Conservation (phyloP, 2,113 vertebrate genomes). For the Anarhynchus alexandrinus region DNA sequence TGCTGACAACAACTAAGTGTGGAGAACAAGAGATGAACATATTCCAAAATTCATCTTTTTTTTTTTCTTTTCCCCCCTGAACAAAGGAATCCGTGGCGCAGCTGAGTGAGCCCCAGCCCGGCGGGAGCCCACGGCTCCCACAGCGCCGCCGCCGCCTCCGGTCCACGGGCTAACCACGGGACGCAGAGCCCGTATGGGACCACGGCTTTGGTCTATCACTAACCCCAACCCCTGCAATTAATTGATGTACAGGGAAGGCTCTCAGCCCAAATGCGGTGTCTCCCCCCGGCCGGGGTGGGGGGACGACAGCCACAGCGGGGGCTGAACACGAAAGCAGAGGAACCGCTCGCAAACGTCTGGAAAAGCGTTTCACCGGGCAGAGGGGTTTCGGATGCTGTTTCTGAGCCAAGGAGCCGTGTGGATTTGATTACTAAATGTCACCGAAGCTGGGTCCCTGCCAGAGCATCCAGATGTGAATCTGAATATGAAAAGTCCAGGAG, state of each 20-base stretch:
- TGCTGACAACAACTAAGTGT: conserved; percentile 44
- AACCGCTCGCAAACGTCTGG: rapidly evolving
- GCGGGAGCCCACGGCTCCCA: not conserved
- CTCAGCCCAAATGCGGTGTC: rapidly evolving
- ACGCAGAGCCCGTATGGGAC: not conserved
- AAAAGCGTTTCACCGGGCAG: not conserved
- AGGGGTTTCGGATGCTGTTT: not conserved
- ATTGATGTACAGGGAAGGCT: rapidly evolving
- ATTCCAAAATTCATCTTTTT: not conserved
- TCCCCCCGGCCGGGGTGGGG: not conserved
- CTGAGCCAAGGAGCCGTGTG: not conserved
- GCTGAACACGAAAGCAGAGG: not conserved
- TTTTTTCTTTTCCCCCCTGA: not conserved
- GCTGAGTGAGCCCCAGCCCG: not conserved
- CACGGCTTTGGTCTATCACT: not conserved
- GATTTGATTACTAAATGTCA: not conserved
- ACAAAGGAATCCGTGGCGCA: not conserved
- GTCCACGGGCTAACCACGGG: rapidly evolving
- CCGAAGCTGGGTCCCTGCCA: conserved; percentile 13
- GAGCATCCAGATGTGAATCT: conserved; percentile 58
- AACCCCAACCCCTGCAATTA: not conserved
- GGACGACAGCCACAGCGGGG: rapidly evolving
- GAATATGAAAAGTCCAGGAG: conserved; percentile 51
- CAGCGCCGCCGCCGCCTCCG: not conserved
- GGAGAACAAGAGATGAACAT: conserved; percentile 15